A percentile compares a stretch with the other conserved stretches of the same genome.
phyloP scores from a whole-genome alignment of 2,797 vertebrate species.

The Darevskia mixta region DNA sequence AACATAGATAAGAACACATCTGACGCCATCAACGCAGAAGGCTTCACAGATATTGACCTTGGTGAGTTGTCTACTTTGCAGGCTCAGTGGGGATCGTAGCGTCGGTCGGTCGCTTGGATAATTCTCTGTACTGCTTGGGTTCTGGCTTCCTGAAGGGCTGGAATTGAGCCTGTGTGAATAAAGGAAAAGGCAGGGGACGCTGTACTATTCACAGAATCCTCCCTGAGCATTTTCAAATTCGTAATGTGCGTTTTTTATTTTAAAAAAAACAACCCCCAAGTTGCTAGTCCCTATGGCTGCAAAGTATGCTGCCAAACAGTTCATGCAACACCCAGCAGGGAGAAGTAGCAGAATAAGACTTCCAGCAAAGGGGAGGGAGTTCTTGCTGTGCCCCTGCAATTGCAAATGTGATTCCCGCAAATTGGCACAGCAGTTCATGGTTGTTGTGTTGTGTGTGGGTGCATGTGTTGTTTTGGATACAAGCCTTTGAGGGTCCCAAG shows the following conservation, averaged over 20 bases:
- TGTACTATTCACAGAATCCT: not conserved
- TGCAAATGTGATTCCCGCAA: not conserved
- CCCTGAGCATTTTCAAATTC: not conserved
- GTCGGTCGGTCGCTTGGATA: not conserved
- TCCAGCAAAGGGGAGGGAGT: not conserved
- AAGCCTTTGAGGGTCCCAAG: not conserved
- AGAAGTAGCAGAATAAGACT: not conserved
- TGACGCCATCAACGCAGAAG: constrained; percentile 94
- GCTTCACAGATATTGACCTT: constrained; percentile 96
- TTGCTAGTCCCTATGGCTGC: not conserved
- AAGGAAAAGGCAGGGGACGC: not conserved
- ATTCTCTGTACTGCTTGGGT: not conserved
- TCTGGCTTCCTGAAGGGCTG: no score
- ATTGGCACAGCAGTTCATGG: not conserved
- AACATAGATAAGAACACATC: constrained; percentile 98
- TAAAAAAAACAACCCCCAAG: no score
- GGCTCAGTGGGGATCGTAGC: not conserved
- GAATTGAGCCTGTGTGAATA: not conserved
- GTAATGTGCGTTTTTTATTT: no score
- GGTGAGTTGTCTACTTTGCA: constrained; percentile 79
- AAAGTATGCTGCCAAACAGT: not conserved
- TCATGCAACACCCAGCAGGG: not conserved
- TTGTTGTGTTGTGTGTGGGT: no score
- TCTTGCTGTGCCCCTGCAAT: not conserved
- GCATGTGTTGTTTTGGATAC: not conserved